Base-by-base conservation (phyloP, 2,797 vertebrate species). In the Sebastes hubbsi region DNA sequence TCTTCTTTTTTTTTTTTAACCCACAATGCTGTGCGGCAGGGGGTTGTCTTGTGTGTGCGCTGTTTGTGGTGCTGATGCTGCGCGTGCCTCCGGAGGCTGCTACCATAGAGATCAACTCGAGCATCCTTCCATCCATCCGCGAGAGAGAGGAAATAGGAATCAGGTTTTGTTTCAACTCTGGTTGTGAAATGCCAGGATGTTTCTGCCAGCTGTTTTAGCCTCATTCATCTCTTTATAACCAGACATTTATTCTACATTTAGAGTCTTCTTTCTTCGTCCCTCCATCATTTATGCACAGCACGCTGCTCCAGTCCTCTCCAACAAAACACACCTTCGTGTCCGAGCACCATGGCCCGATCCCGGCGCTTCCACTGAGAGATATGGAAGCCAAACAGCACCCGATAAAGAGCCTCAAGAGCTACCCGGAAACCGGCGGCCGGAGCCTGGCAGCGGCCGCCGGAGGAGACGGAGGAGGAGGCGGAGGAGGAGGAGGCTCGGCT, bases 61-160 rank as follows among this genome's bases (percentile, higher is more conserved):
- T 96, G 95, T 96, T 95, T 90, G 93, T 94, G 96, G 96, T 97
- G 95, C 96, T 97, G 96, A 97, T 92, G 95, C 95, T 96, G 95
- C 93, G 93, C 92, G 94, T 92, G 91, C 94, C 92, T 88, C 77
- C 77, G 36, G 87, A 77, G 83, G 85, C 59, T 81, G 84, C 85
- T 84, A 24, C 81, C 87, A 87, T 77, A 88, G 82, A 88, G 49
- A 85, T 83, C 86, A 84, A 82, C 78, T 67, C 74, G 83, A 92
- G 91, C 94, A 92, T 93, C 92, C 83, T 80, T 52, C 38, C 38
- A 42, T 42, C 38, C 13, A 42, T 14, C 78, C 86, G 86, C 87
- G 38, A 42, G 38, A 42, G 38, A 42, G 38, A 42, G 13, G 38
- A 42, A 42, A 42, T 42, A 42, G 38, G 38, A 42, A 42, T 42